Percentiles rank a stretch among this genome's conserved stretches.
Conservation (phyloP, 2,888 invertebrate species). For the Andrena praecox region DNA sequence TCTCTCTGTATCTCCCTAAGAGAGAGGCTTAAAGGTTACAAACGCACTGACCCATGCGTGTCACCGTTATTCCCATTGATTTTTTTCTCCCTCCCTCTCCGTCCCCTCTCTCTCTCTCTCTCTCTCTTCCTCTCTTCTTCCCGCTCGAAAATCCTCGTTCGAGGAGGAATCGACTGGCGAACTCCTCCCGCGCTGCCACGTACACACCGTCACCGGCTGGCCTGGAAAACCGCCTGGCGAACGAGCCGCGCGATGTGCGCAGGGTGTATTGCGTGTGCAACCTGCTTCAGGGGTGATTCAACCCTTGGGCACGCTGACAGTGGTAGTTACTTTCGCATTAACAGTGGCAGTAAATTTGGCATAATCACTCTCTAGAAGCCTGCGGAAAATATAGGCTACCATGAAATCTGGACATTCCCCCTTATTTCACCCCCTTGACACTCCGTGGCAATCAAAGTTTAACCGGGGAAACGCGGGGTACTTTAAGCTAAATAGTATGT, state of each 20-base stretch:
- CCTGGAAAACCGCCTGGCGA: conserved; percentile 24
- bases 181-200: conserved; percentile 38
- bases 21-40: conserved; percentile 70
- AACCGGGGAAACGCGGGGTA: no score
- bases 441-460: no score
- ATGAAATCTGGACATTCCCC: no score
- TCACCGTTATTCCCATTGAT: conserved; percentile 76
- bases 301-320: no score
- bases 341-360: no score
- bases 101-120: conserved; percentile 11
- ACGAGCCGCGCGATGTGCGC: conserved; percentile 35
- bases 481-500: no score
- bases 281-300: no score
- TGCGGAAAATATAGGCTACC: no score
- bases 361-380: no score
- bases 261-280: no score
- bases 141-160: conserved; percentile 37
- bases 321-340: no score
- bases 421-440: no score
- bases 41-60: conserved; percentile 77
- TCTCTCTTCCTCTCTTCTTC: neutral
- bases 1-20: conserved; percentile 32
- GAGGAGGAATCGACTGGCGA: conserved; percentile 30
- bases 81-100: conserved; percentile 55
- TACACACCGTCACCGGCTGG: conserved; percentile 9